Percentiles rank a stretch among this genome's conserved stretches.
Conservation (phyloP, 2,113 vertebrate genomes). For the Halichoeres trimaculatus region DNA sequence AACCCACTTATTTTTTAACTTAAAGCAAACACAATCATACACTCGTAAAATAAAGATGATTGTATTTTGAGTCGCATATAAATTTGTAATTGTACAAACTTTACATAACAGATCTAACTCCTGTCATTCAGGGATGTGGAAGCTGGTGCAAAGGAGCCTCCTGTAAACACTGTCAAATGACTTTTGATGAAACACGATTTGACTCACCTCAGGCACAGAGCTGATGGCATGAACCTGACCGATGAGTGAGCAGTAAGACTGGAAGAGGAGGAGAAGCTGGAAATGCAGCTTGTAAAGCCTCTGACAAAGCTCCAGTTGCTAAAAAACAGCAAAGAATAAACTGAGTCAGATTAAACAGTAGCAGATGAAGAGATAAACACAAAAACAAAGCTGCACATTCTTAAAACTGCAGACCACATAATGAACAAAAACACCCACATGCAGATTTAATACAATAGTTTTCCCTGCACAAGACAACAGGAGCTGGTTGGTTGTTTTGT, state of each 20-base stretch:
- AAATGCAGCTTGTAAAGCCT: conserved; percentile 98
- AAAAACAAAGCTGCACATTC: neutral
- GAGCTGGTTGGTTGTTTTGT: neutral
- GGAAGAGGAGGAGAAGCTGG: conserved; percentile 97
- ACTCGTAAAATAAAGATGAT: neutral
- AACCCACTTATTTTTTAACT: neutral
- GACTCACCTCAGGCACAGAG: conserved; percentile 93
- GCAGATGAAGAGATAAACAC: neutral
- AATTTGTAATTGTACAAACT: no score
- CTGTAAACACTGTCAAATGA: no score
- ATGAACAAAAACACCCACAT: conserved; percentile 12
- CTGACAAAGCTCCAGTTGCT: conserved; percentile 99
- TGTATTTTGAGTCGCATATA: no score
- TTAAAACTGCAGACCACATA: neutral
- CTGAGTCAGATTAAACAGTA: conserved; percentile 31
- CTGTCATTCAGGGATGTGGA: no score
- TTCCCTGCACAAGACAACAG: neutral
- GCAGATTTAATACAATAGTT: conserved; percentile 30
- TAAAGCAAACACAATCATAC: neutral
- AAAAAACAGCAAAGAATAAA: conserved; percentile 35
- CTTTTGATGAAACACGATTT: no score
- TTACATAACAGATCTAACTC: no score
- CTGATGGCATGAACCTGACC: conserved; percentile 96
- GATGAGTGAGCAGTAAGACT: conserved; percentile 98
- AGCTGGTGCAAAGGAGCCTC: no score